These are phyloP conservation scores for Siniperca undulata DNA, from an alignment of 2,797 vertebrate species.

Conservation along the genomic window DNA sequence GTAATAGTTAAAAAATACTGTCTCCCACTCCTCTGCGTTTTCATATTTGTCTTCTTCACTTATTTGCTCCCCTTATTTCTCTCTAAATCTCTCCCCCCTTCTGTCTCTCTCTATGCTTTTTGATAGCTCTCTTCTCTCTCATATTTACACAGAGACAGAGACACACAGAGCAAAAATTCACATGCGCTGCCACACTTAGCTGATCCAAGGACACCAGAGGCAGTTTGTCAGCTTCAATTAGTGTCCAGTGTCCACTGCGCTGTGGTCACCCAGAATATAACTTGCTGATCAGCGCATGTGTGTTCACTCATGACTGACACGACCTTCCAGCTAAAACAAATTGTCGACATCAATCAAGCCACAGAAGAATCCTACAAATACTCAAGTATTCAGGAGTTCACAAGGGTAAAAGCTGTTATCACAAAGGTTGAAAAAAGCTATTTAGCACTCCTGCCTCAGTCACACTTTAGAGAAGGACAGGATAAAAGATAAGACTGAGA, in stretches of 20 bases:
- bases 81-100: neutral
- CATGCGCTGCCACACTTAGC: slow-evolving; percentile 46
- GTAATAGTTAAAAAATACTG: slow-evolving; percentile 57
- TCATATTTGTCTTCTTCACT: slow-evolving; percentile 46
- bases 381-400: slow-evolving; percentile 56
- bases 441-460: slow-evolving; percentile 15
- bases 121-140: slow-evolving; percentile 25
- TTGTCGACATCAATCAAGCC: slow-evolving; percentile 66
- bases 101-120: neutral
- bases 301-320: slow-evolving; percentile 62
- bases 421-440: slow-evolving; percentile 34
- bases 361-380: slow-evolving; percentile 44
- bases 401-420: slow-evolving; percentile 52
- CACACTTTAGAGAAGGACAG: slow-evolving; percentile 4
- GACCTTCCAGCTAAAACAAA: slow-evolving; percentile 69
- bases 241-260: slow-evolving; percentile 55
- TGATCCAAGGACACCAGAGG: slow-evolving; percentile 71
- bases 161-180: slow-evolving; percentile 30
- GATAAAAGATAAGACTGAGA: slow-evolving; percentile 22
- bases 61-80: slow-evolving; percentile 31
- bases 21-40: slow-evolving; percentile 42
- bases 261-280: slow-evolving; percentile 70
- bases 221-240: slow-evolving; percentile 74
- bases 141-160: neutral
- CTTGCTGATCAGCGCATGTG: slow-evolving; percentile 63